phyloP scores from a whole-genome alignment of 2,888 invertebrate genomes.

The Acanthococcus lagerstroemiae region DNA sequence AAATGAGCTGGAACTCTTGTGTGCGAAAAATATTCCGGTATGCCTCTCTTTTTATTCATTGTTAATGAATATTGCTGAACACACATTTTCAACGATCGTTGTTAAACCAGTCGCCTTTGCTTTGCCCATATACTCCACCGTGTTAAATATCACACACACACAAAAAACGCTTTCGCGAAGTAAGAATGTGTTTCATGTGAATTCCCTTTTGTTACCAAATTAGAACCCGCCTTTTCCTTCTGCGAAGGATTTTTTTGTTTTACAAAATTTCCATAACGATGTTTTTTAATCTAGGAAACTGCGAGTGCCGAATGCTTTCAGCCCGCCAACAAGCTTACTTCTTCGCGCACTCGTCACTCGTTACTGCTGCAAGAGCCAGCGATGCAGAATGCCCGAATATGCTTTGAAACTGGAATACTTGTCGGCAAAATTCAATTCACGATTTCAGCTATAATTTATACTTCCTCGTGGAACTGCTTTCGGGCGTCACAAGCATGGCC shows the following conservation, averaged over 20 bases:
- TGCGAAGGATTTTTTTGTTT: neutral
- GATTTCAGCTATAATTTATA: too few relatives aligned
- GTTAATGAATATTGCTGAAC: slow-evolving; percentile 25
- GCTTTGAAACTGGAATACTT: too few relatives aligned
- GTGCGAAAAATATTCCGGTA: slow-evolving; percentile 1
- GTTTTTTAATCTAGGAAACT: neutral
- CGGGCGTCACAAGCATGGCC: too few relatives aligned
- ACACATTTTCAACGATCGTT: slow-evolving; percentile 9
- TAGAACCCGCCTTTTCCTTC: neutral
- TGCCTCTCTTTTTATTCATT: slow-evolving; percentile 12
- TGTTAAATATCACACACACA: neutral
- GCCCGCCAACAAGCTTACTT: neutral
- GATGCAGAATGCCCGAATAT: too few relatives aligned
- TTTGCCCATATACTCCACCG: neutral
- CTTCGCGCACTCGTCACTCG: neutral
- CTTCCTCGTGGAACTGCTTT: too few relatives aligned
- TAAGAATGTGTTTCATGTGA: neutral
- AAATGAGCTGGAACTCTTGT: slow-evolving; percentile 11
- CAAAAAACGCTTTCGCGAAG: neutral
- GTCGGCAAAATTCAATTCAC: too few relatives aligned
- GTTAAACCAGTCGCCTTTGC: slow-evolving; percentile 7
- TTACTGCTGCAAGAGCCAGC: too few relatives aligned
- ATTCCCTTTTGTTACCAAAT: neutral
- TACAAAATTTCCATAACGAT: neutral
- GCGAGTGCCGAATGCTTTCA: neutral